A percentile compares a stretch with the other conserved stretches of the same genome.
Evolutionary conservation across 2,797 vertebrate species (phyloP).

Genomic region (Percopsis omiscomaycus): DNA sequence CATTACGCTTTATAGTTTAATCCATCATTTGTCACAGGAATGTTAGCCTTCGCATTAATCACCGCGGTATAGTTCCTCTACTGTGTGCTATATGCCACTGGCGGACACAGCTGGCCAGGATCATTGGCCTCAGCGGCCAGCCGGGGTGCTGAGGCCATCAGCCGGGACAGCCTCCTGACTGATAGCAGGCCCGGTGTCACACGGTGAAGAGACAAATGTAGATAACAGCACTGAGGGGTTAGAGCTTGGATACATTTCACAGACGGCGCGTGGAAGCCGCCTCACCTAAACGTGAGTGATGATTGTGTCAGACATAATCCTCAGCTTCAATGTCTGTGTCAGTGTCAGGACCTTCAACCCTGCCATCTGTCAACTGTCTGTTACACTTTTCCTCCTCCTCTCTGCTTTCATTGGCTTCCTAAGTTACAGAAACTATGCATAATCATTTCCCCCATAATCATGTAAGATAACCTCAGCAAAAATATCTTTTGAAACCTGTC

Average conservation of each 20-base stretch:
- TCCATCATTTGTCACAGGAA: conserved; percentile 29
- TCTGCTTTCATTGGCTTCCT: neutral
- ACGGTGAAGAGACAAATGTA: conserved; percentile 23
- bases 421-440: too few species aligned
- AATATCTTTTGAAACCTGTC: too few species aligned
- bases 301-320: conserved; percentile 19
- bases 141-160: conserved; percentile 15
- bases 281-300: conserved; percentile 9
- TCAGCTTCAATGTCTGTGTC: conserved; percentile 9
- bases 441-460: too few species aligned
- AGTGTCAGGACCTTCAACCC: conserved; percentile 11
- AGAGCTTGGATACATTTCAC: neutral
- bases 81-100: neutral
- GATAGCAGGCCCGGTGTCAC: conserved; percentile 29
- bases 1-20: conserved; percentile 27
- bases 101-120: neutral
- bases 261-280: conserved; percentile 13
- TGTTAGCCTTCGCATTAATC: conserved; percentile 38
- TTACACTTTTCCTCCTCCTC: neutral
- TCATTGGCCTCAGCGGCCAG: conserved; percentile 16
- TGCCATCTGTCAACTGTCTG: neutral
- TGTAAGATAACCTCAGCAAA: too few species aligned
- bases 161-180: conserved; percentile 23
- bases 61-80: conserved; percentile 34
- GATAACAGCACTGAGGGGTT: neutral